Base-by-base conservation (phyloP, 1,140 invertebrate species). In the Branchinecta lindahli region DNA sequence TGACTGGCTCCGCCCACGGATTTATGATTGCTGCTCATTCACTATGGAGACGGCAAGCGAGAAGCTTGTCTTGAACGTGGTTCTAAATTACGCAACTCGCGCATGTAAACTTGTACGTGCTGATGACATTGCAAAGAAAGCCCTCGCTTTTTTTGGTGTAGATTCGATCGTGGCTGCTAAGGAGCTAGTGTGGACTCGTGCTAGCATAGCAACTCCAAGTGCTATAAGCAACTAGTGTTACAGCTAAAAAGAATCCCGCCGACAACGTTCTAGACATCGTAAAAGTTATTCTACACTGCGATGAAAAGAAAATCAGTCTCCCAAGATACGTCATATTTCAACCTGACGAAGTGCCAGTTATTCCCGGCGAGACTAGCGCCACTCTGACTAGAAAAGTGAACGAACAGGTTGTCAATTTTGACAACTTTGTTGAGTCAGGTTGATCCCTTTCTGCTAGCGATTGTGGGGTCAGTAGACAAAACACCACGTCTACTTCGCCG, bases 301-400 rank as follows among this genome's bases (percentile, higher is more conserved):
- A 52, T 52, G 47, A 52, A 52, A 52, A 52, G 47, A 52, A 52
- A 52, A 52, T 52, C n/a, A 52, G 47, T 52, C 47, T 52, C 47
- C 47, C 47, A 52, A 52, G 47, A 52, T 52, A 52, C n/a, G 47
- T 52, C n/a, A 52, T 52, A 9, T 52, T 52, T 52, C 9, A 52
- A 52, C 47, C 47, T 52, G 47, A 52, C n/a, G 47, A 52, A n/a
- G 47, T 52, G n/a, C 47, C 47, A 52, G 47, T 9, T 9, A 52
- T 52, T 52, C 9, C 47, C n/a, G 47, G 47, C n/a, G 47, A 52
- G 47, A 52, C n/a, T 52, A n/a, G 47, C 47, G 47, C 47, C n/a
- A 52, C 47, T 52, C n/a, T 52, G n/a, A 52, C 9, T 52, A 52
- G n/a, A 52, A 52, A 52, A 52, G 47, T 52, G 47, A 52, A 52